These are phyloP conservation scores for Hetaerina titia DNA, from an alignment of 2,888 invertebrate genomes.

Conservation along the genomic window DNA sequence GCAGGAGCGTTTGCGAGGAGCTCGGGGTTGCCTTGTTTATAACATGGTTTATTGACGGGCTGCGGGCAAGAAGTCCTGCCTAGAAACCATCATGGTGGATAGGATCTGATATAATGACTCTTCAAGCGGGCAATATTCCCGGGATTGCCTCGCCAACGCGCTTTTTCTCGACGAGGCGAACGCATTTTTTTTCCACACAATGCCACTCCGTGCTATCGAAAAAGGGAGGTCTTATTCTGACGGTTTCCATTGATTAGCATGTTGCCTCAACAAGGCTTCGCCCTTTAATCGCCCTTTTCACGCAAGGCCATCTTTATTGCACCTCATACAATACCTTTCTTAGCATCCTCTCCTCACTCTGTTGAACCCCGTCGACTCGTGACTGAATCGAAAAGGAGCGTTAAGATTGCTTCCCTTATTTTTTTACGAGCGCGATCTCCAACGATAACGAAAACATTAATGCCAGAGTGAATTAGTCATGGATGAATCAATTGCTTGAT, in stretches of 20 bases:
- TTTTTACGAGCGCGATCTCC: constrained; percentile 23
- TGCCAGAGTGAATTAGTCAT: constrained; percentile 56
- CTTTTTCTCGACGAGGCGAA: not conserved
- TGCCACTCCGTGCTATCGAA: not conserved
- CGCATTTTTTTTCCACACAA: not conserved
- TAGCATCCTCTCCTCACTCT: constrained; percentile 3
- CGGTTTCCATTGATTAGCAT: constrained; percentile 18
- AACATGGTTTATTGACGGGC: constrained; percentile 22
- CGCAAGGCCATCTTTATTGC: constrained; percentile 41
- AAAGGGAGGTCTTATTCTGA: not conserved
- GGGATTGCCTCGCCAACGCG: not conserved
- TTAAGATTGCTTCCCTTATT: not conserved
- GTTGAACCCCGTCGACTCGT: not conserved
- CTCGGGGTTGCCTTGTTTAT: not conserved
- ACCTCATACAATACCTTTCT: constrained; percentile 43
- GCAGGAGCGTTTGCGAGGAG: not conserved
- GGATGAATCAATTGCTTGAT: constrained; percentile 35
- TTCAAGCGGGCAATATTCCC: not conserved
- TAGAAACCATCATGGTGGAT: not conserved
- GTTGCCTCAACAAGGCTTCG: constrained; percentile 15
- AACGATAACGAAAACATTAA: constrained; percentile 19
- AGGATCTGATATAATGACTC: constrained; percentile 31
- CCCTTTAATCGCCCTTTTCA: constrained; percentile 2
- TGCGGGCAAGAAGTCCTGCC: constrained; percentile 9
- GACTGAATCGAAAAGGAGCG: constrained; percentile 21